These are phyloP conservation scores for Polypedilum vanderplanki DNA, from an alignment of 1,140 invertebrate genomes.

Conservation along the genomic window DNA sequence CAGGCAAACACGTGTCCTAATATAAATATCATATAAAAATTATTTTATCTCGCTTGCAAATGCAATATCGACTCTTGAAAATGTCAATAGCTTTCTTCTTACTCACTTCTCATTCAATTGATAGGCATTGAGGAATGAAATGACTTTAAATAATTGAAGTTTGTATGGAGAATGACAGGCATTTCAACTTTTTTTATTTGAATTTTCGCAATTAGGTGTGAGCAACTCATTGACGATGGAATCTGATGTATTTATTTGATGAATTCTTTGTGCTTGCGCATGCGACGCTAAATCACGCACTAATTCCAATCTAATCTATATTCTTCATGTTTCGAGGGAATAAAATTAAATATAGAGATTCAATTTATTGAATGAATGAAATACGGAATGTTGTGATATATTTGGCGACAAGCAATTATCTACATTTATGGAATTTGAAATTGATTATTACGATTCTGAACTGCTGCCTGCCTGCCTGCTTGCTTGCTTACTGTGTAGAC, in stretches of 20 bases:
- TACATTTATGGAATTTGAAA: slow-evolving; percentile 14
- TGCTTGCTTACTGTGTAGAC: not conserved
- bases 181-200: not conserved
- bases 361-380: slow-evolving; percentile 13
- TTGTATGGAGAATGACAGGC: not conserved
- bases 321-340: not conserved
- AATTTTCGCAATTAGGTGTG: slow-evolving; percentile 4
- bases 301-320: slow-evolving; percentile 14
- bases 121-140: slow-evolving; percentile 18
- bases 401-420: slow-evolving; percentile 17
- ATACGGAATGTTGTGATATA: slow-evolving; percentile 8
- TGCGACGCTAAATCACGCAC: not conserved
- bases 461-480: no score
- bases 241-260: slow-evolving; percentile 14
- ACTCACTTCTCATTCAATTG: not conserved
- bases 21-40: not conserved
- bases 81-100: slow-evolving; percentile 6
- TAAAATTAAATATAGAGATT: not conserved
- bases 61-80: slow-evolving; percentile 9
- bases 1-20: slow-evolving; percentile 22
- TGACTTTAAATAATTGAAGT: slow-evolving; percentile 19
- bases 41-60: not conserved
- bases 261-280: not conserved
- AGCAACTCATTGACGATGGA: not conserved
- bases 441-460: not conserved